phyloP scores from a whole-genome alignment of 2,113 vertebrate species.

The Morone chrysops region DNA sequence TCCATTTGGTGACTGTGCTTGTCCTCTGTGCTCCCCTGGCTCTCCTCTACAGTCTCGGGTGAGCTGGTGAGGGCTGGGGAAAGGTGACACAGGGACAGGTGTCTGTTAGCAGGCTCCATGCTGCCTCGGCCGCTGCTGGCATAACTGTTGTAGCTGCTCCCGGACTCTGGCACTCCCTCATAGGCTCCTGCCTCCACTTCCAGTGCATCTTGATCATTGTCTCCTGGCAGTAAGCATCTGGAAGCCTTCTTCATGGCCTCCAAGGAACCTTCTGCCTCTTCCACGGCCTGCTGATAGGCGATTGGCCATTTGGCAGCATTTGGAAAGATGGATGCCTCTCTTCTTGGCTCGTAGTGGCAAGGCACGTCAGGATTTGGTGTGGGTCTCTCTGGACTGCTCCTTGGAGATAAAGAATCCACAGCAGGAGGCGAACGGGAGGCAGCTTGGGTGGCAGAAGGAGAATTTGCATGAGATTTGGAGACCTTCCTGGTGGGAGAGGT shows the following conservation, averaged over 20 bases:
- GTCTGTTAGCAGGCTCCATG: slow-evolving; percentile 77
- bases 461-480: slow-evolving; percentile 35
- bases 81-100: slow-evolving; percentile 74
- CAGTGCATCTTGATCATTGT: slow-evolving; percentile 13
- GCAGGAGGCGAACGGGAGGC: slow-evolving; percentile 2
- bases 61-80: slow-evolving; percentile 73
- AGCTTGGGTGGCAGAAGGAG: slow-evolving; percentile 30
- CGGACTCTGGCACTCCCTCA: slow-evolving; percentile 62
- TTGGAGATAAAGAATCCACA: slow-evolving; percentile 18
- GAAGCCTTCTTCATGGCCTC: slow-evolving; percentile 24
- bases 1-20: slow-evolving; percentile 42
- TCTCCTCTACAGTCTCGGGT: slow-evolving; percentile 74
- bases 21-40: slow-evolving; percentile 43
- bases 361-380: slow-evolving; percentile 11
- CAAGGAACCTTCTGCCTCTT: slow-evolving; percentile 18
- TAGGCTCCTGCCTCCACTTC: slow-evolving; percentile 60
- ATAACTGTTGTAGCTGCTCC: slow-evolving; percentile 83
- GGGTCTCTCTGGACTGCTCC: slow-evolving; percentile 15
- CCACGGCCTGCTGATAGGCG: slow-evolving; percentile 38
- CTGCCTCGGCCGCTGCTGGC: slow-evolving; percentile 86
- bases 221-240: not conserved
- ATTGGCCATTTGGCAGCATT: slow-evolving; percentile 45
- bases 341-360: slow-evolving; percentile 31
- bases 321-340: slow-evolving; percentile 19
- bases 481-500: slow-evolving; percentile 16